phyloP scores from a whole-genome alignment of 2,797 vertebrate species.

The Phyllotis vaccarum region DNA sequence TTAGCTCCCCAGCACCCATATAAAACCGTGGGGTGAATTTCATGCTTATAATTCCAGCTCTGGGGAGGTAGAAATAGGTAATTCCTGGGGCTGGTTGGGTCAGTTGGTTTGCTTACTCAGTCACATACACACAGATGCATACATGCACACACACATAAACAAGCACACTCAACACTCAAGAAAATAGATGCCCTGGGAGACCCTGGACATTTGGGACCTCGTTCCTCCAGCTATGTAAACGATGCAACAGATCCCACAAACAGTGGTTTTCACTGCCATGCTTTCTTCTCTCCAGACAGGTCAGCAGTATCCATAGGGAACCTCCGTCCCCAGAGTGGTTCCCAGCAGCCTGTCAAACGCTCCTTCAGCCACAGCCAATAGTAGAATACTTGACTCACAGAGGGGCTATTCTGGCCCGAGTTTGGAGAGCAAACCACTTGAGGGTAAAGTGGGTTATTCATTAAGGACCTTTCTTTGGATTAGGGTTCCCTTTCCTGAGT shows the following conservation, averaged over 20 bases:
- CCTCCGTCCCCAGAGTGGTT: background rate
- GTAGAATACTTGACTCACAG: background rate
- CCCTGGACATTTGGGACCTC: background rate
- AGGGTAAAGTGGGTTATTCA: constrained; percentile 53
- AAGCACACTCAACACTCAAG: too few relatives aligned
- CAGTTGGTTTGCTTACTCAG: background rate
- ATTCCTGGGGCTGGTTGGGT: background rate
- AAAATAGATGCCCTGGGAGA: background rate
- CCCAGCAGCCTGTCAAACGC: background rate
- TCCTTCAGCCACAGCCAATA: background rate
- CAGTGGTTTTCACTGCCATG: background rate
- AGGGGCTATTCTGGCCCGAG: background rate
- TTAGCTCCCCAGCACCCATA: background rate
- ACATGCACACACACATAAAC: background rate
- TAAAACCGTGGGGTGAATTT: background rate
- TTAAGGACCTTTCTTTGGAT: background rate
- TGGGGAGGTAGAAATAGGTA: background rate
- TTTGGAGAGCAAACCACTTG: background rate
- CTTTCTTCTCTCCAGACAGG: background rate
- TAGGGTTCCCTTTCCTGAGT: background rate
- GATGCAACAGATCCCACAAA: background rate
- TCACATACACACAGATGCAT: background rate
- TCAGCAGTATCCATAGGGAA: background rate
- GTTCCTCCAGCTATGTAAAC: background rate
- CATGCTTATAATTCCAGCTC: background rate